Evolutionary conservation across 2,113 vertebrate species (phyloP), one percentile per base, ranked within the genome.

Genomic region (Sturnira hondurensis): DNA sequence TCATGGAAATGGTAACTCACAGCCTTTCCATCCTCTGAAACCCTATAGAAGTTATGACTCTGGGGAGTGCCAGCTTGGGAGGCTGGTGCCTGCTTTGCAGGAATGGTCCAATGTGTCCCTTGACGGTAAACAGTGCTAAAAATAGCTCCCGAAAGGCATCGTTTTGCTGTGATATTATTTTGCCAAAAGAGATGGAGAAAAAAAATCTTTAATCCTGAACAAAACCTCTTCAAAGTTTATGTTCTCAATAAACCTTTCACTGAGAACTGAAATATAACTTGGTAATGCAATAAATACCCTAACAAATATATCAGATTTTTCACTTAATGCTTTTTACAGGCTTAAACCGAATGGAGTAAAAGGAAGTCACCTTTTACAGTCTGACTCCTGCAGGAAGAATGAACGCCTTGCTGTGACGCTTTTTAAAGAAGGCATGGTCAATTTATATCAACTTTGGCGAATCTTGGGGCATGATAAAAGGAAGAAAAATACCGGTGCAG

Each of bases 271-370:
- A 98, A 98, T 98, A 98, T 98, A 98, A 98, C 97, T 98, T 98
- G 98, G 98, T 97, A 98, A 98, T 98, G 98, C 97, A 98, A 96
- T 98, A 98, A 98, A 98, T 98, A 97, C 97, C 97, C 97, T 97
- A 98, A 98, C 98, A 98, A 98, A 98, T 98, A 98, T 97, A 99
- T 98, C 98, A 98, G 97, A 98, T 99, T 99, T 98, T 98, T 98
- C 98, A 98, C 98, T 98, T 98, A 98, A 98, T 98, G 98, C 98
- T 98, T 98, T 98, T 99, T 99, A 98, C 94, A 98, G 98, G 98
- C 98, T 99, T 98, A 98, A 98, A 98, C 97, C 96, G 97, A 98
- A 98, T 91, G 94, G 96, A 98, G 97, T 98, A 97, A 98, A 98
- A 98, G 97, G 98, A 98, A 98, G 98, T 98, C 98, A 98, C 98